Evolutionary conservation across 2,113 vertebrate species (phyloP).

Genomic region (Sinocyclocheilus grahami): DNA sequence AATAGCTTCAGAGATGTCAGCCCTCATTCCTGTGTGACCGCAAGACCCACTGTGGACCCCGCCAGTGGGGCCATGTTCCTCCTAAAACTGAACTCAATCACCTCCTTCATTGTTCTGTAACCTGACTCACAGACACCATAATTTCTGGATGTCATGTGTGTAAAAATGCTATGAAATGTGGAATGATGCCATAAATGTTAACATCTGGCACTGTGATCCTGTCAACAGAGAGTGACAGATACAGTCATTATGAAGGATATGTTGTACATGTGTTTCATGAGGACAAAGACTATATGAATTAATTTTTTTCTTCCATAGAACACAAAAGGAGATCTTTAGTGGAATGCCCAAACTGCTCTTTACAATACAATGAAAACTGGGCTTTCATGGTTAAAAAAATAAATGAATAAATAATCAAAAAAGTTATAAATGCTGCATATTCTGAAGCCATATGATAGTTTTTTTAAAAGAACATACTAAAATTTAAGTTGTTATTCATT

Average conservation of each 20-base stretch:
- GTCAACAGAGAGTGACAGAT: not conserved
- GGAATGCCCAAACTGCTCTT: not conserved
- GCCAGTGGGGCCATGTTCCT: conserved; percentile 4
- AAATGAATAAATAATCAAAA: not conserved
- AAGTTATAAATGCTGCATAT: not conserved
- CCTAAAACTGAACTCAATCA: conserved; percentile 26
- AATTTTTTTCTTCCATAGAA: not conserved
- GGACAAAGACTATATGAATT: not conserved
- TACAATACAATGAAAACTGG: not conserved
- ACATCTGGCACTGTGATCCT: not conserved
- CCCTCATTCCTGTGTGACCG: conserved; percentile 50
- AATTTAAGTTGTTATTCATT: not conserved
- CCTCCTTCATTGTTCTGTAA: not conserved
- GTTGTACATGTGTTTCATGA: not conserved
- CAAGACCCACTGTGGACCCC: conserved; percentile 36
- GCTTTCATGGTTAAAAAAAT: too few relatives aligned
- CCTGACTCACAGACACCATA: not conserved
- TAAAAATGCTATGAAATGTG: not conserved
- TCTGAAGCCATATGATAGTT: not conserved
- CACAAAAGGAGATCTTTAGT: not conserved
- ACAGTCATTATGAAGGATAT: not conserved
- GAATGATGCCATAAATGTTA: conserved; percentile 16
- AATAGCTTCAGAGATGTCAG: conserved; percentile 52
- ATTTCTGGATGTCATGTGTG: not conserved
- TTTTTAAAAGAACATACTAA: not conserved